Base-by-base conservation (phyloP, 2,888 invertebrate species). In the Tortricodes alternella region DNA sequence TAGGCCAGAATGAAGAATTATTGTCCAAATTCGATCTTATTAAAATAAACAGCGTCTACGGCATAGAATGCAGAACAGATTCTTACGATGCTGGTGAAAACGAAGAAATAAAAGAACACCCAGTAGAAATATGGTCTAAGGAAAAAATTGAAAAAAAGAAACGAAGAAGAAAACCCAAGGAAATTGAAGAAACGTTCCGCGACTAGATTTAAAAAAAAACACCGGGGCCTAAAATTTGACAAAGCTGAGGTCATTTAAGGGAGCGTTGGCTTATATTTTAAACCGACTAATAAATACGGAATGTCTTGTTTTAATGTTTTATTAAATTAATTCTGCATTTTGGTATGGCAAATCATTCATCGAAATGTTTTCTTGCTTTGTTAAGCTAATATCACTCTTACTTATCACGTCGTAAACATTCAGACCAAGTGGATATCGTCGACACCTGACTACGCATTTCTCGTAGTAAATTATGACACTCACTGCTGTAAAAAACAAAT, bases 31-130 rank as follows among this genome's bases (percentile, higher is more conserved):
- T 53, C 2, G 89, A 89, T 16, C 71, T 88, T 0, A 59, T 84
- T 0, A 89, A 86, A 58, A 88, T 89, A 3, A 89, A 89, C 63
- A 83, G 78, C n/a, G 75, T 89, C 0, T 89, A 89, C 19, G 88
- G 86, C 0, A 51, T 74, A 0, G 56, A 74, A 0, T 88, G 88
- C 19, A 83, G 82, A 46, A 11, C 32, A 19, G 29, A 18, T 7
- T 6, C 39, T 4, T 19, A 39, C 7, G 39, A 39, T 16, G 19
- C 41, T 18, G n/a, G 18, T 3, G n/a, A n/a, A n/a, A n/a, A n/a
- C n/a, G n/a, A n/a, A n/a, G n/a, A n/a, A n/a, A n/a, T n/a, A n/a
- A n/a, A n/a, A n/a, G n/a, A n/a, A n/a, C n/a, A n/a, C n/a, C n/a
- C n/a, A n/a, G n/a, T n/a, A 9, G 9, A n/a, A 3, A 3, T n/a